Evolutionary conservation across 2,113 vertebrate genomes (phyloP).

Genomic region (Saccopteryx bilineata): DNA sequence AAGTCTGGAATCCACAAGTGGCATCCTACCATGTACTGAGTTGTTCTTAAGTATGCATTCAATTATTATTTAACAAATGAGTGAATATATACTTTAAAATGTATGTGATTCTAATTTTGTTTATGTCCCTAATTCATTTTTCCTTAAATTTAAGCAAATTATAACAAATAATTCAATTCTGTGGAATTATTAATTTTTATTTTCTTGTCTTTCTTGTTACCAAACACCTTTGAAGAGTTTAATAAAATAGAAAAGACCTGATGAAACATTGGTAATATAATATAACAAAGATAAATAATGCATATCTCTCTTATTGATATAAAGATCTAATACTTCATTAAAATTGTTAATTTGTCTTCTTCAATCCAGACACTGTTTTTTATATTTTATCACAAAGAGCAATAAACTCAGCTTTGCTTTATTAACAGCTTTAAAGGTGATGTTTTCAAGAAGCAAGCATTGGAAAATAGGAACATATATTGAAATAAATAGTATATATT

Average conservation of each 20-base stretch:
- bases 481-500: background rate
- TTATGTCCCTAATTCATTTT: background rate
- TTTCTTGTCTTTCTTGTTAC: background rate
- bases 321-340: background rate
- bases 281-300: slow-evolving; percentile 3
- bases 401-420: background rate
- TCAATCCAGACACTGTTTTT: background rate
- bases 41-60: background rate
- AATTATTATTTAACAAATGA: background rate
- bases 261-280: background rate
- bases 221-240: background rate
- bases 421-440: background rate
- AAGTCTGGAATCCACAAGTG: background rate
- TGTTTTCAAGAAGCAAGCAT: background rate
- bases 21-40: background rate
- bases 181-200: background rate
- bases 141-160: background rate
- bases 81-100: background rate
- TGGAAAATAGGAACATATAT: background rate
- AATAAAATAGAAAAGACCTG: background rate
- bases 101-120: no score
- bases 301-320: background rate
- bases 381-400: background rate
- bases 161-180: background rate
- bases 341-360: background rate